These are phyloP conservation scores for Drosophila flavopinicola DNA, from an alignment of 2,888 invertebrate genomes.

Conservation along the genomic window DNA sequence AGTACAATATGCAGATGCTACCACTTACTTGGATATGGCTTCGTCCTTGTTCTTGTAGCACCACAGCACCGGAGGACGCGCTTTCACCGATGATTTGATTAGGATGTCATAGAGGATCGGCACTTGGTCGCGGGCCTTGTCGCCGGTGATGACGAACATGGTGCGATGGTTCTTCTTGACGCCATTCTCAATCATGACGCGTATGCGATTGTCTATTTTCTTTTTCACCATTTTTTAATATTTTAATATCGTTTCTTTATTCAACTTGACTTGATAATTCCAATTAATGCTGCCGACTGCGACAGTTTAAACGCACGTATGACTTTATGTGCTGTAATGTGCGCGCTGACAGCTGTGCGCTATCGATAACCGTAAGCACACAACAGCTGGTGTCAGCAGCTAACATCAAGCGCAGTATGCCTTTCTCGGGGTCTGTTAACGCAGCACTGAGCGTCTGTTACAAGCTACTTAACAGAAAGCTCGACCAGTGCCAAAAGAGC, in stretches of 20 bases:
- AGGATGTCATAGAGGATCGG: constrained; percentile 99
- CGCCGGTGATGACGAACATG: constrained; percentile 97
- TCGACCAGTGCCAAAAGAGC: too few relatives aligned
- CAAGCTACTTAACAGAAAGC: too few relatives aligned
- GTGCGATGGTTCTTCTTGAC: constrained; percentile 95
- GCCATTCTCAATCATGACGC: constrained; percentile 98
- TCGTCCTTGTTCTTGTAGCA: constrained; percentile 98
- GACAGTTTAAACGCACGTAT: constrained; percentile 41
- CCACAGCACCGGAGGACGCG: constrained; percentile 97
- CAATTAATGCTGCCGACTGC: background rate
- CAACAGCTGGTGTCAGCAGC: too few relatives aligned
- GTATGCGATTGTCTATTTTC: constrained; percentile 98
- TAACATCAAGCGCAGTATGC: too few relatives aligned
- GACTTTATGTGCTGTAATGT: constrained; percentile 4
- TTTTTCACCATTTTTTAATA: constrained; percentile 94
- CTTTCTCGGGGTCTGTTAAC: too few relatives aligned
- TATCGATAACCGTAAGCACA: constrained; percentile 6
- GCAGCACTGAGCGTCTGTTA: too few relatives aligned
- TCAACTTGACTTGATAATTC: background rate
- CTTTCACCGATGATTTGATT: constrained; percentile 96
- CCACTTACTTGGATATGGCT: constrained; percentile 91
- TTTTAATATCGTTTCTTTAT: too few relatives aligned
- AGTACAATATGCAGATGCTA: background rate
- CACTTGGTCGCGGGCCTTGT: constrained; percentile 97
- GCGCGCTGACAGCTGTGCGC: background rate